These are phyloP conservation scores for Sinocyclocheilus grahami DNA, from an alignment of 2,113 vertebrate genomes.

Conservation along the genomic window DNA sequence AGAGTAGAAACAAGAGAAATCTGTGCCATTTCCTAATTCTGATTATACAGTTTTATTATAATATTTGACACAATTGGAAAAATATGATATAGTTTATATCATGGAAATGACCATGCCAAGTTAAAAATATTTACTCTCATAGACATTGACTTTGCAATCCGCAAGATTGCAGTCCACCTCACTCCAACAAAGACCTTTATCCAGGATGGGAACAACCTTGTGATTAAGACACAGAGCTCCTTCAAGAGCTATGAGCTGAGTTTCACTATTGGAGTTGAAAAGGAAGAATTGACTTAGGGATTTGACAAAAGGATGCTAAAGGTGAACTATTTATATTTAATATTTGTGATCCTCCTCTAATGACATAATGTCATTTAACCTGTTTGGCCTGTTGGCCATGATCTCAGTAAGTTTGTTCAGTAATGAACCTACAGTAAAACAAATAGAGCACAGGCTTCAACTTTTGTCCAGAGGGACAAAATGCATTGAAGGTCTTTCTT, in stretches of 20 bases:
- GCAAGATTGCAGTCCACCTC: conserved; percentile 86
- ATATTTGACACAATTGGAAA: background rate
- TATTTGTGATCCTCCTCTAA: background rate
- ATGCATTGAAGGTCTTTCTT: background rate
- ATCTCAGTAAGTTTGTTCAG: conserved; percentile 21
- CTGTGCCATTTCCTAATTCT: background rate
- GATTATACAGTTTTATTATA: background rate
- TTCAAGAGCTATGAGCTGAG: conserved; percentile 85
- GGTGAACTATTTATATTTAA: conserved; percentile 66
- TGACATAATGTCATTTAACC: background rate
- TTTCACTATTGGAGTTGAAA: conserved; percentile 86
- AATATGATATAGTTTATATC: background rate
- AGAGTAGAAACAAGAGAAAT: conserved; percentile 4
- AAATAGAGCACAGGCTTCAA: background rate
- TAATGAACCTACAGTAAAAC: background rate
- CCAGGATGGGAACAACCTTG: conserved; percentile 85
- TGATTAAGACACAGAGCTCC: conserved; percentile 86
- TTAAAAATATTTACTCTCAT: background rate
- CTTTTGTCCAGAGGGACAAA: background rate
- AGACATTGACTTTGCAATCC: conserved; percentile 92
- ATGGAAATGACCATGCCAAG: background rate
- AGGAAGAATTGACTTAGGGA: conserved; percentile 88
- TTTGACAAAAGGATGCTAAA: conserved; percentile 85
- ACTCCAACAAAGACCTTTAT: conserved; percentile 86
- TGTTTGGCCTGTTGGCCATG: background rate